phyloP scores from a whole-genome alignment of 2,113 vertebrate species.

The Barnardius zonarius region DNA sequence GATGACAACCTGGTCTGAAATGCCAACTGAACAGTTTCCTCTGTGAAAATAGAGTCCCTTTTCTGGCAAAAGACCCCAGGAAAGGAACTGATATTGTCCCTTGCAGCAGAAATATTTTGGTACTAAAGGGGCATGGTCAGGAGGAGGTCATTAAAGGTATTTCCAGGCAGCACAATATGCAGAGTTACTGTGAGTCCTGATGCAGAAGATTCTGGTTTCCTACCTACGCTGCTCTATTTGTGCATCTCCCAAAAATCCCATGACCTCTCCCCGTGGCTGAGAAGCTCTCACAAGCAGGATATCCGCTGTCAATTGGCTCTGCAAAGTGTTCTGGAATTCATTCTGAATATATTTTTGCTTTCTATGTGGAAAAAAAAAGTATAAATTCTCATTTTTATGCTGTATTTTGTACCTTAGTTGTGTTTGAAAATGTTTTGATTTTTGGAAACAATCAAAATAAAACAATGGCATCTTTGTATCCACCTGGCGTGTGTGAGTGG shows the following conservation, averaged over 20 bases:
- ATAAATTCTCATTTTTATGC: slow-evolving; percentile 78
- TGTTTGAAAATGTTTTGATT: slow-evolving; percentile 77
- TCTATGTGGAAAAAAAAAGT: slow-evolving; percentile 68
- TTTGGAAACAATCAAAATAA: slow-evolving; percentile 79
- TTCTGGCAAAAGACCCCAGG: neutral
- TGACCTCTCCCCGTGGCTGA: neutral
- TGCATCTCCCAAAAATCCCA: slow-evolving; percentile 15
- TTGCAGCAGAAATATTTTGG: neutral
- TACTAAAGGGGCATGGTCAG: neutral
- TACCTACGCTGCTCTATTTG: slow-evolving; percentile 38
- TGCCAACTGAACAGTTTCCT: neutral
- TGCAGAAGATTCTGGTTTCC: neutral
- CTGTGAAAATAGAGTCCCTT: neutral
- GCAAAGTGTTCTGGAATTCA: slow-evolving; percentile 59
- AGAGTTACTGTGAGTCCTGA: slow-evolving; percentile 14
- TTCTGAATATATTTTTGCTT: slow-evolving; percentile 70
- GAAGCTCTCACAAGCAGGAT: slow-evolving; percentile 43
- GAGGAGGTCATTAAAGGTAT: slow-evolving; percentile 3
- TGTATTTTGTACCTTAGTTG: slow-evolving; percentile 82
- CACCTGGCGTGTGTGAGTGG: neutral
- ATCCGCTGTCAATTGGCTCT: slow-evolving; percentile 43
- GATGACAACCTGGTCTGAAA: neutral
- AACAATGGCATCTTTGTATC: slow-evolving; percentile 75
- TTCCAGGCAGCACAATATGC: neutral
- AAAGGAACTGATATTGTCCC: neutral